Base-by-base conservation (phyloP, 2,113 vertebrate species). In the Thoracochromis brauschi region DNA sequence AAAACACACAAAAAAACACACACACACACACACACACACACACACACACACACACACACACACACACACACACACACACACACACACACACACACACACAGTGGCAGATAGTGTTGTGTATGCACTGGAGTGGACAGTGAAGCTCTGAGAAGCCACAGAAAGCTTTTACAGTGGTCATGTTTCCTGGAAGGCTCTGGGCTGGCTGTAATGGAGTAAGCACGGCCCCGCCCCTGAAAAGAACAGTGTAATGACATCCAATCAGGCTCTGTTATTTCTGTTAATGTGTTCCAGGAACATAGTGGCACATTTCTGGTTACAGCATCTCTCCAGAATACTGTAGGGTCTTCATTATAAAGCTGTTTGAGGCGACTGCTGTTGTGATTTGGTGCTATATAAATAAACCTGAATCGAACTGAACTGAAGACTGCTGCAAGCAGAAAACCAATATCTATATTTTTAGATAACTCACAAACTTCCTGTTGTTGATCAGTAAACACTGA, bases 151-250 rank as follows among this genome's bases (percentile, higher is more conserved):
- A 89, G 75, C 35, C 80, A 24, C 85, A 89, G 85, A 91, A 94
- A 91, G 93, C 90, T 95, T 92, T 95, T 89, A 94, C 11, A 5
- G 47, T 19, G 12, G 12, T 86, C 24, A 9, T 49, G 54, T 91
- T 94, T 93, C 88, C 91, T 87, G 81, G 89, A 93, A 93, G 82
- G 38, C 54, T 45, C 2, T 2, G 54, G 31, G 89, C 42, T 24
- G 73, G 58, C n/a, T 71, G 68, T 90, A 91, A 93, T 93, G 89
- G 88, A 89, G 84, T 4, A 42, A 80, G 71, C 65, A 13, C 17
- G 71, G 21, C 40, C 68, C 57, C 29, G 7, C 71, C 88, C 49
- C 8, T 75, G 9, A 79, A 65, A 54, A 40, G 13, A 24, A 55
- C 55, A 13, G 47, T 79, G 45, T 57, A 65, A 87, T 35, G 54